Percentiles rank a stretch among this genome's conserved stretches.
phyloP scores from a whole-genome alignment of 2,797 vertebrate genomes.

The Pterois miles region DNA sequence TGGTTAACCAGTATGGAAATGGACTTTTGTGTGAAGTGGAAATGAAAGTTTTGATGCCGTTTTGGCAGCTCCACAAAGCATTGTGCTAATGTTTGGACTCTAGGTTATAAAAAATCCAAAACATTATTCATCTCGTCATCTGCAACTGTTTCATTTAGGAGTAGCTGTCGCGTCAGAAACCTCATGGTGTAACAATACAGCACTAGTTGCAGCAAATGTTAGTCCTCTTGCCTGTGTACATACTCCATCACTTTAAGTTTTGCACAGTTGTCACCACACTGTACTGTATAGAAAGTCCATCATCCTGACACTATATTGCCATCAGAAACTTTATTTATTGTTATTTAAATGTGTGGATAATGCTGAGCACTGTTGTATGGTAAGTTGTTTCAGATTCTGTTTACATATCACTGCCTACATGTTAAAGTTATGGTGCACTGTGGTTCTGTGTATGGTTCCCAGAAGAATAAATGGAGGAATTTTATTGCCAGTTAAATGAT shows the following conservation, averaged over 20 bases:
- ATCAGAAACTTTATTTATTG: conserved; percentile 64
- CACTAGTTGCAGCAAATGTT: conserved; percentile 11
- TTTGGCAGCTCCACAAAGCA: conserved; percentile 42
- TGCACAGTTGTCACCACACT: conserved; percentile 61
- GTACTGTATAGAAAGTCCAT: conserved; percentile 47
- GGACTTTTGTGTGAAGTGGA: conserved; percentile 35
- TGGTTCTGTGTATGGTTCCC: conserved; percentile 57
- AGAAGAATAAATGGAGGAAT: conserved; percentile 62
- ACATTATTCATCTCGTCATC: conserved; percentile 19
- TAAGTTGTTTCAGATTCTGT: conserved; percentile 42
- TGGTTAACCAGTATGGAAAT: conserved; percentile 39
- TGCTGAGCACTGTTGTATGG: conserved; percentile 24
- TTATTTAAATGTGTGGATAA: conserved; percentile 51
- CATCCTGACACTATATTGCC: conserved; percentile 38
- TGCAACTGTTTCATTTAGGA: conserved; percentile 42
- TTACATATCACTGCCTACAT: conserved; percentile 66
- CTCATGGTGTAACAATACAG: conserved; percentile 7
- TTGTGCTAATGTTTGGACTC: conserved; percentile 30
- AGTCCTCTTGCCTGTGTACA: conserved; percentile 28
- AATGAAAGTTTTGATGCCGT: conserved; percentile 35
- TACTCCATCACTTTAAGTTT: conserved; percentile 34
- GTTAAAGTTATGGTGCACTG: conserved; percentile 59
- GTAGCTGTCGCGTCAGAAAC: conserved; percentile 50
- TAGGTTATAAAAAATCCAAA: conserved; percentile 8
- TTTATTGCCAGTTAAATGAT: conserved; percentile 50